phyloP scores from a whole-genome alignment of 2,888 invertebrate species.

The Andrena trimmerana region DNA sequence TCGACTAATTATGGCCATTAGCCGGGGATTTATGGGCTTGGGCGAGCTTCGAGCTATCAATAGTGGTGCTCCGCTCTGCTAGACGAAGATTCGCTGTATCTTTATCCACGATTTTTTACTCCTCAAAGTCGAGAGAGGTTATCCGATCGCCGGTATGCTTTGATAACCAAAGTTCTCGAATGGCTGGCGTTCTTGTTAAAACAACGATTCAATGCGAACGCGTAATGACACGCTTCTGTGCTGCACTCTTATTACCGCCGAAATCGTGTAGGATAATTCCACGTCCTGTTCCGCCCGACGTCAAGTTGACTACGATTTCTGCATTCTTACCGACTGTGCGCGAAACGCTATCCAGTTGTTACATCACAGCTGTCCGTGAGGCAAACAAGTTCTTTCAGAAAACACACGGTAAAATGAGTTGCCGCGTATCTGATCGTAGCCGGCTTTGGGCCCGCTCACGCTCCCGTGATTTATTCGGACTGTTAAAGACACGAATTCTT shows the following conservation, averaged over 20 bases:
- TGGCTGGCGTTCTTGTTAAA: no score
- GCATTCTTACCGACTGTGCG: constrained; percentile 23
- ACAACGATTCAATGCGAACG: no score
- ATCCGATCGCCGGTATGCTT: no score
- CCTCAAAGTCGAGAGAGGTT: no score
- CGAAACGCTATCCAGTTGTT: constrained; percentile 20
- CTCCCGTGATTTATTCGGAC: constrained; percentile 21
- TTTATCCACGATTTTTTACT: no score
- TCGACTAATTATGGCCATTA: background rate
- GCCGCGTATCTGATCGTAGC: constrained; percentile 36
- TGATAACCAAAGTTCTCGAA: no score
- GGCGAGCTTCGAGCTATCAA: background rate
- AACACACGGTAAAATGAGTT: constrained; percentile 34
- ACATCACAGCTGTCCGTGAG: constrained; percentile 26
- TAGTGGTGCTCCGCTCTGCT: background rate
- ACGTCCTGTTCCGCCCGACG: constrained; percentile 24
- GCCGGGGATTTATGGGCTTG: background rate
- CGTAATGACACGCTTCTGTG: no score
- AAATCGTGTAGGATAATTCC: constrained; percentile 16
- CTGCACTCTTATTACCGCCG: background rate
- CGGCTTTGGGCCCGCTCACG: constrained; percentile 22
- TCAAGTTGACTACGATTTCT: constrained; percentile 16
- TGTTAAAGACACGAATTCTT: constrained; percentile 6
- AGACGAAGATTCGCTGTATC: background rate
- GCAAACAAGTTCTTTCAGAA: constrained; percentile 33